Evolutionary conservation across 2,888 invertebrate species (phyloP).

Genomic region (Brachylomia viminalis): DNA sequence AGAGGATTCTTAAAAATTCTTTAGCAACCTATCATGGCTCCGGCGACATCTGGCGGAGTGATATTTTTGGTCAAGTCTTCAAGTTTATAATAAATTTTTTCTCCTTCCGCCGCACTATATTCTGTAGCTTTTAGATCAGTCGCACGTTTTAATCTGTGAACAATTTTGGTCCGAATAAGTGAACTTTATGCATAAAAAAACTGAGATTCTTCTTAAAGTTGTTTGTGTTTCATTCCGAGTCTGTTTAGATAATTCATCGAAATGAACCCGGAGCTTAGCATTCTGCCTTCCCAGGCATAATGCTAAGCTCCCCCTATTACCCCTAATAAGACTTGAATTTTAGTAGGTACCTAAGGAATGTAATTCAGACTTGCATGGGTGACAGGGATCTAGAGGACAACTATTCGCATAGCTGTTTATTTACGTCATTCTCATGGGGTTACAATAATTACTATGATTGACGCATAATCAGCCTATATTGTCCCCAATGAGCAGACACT

Average conservation of each 20-base stretch:
- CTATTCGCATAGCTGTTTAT: background rate
- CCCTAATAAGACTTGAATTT: background rate
- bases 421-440: too few species aligned
- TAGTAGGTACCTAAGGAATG: background rate
- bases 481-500: background rate
- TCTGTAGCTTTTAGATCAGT: constrained; percentile 75
- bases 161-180: background rate
- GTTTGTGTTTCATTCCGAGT: background rate
- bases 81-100: constrained; percentile 73
- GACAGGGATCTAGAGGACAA: background rate
- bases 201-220: background rate
- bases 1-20: background rate
- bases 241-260: background rate
- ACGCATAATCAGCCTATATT: background rate
- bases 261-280: background rate
- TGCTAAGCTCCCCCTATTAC: too few species aligned
- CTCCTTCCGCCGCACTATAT: constrained; percentile 72
- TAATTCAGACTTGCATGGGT: background rate
- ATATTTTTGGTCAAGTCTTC: constrained; percentile 67
- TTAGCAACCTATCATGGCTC: constrained; percentile 77
- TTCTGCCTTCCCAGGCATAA: background rate
- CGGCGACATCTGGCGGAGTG: constrained; percentile 73
- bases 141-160: constrained; percentile 77
- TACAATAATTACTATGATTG: background rate
- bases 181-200: background rate